A percentile compares a stretch with the other conserved stretches of the same genome.
Evolutionary conservation across 2,888 invertebrate genomes (phyloP).

Genomic region (Gymnoscelis rufifasciata): DNA sequence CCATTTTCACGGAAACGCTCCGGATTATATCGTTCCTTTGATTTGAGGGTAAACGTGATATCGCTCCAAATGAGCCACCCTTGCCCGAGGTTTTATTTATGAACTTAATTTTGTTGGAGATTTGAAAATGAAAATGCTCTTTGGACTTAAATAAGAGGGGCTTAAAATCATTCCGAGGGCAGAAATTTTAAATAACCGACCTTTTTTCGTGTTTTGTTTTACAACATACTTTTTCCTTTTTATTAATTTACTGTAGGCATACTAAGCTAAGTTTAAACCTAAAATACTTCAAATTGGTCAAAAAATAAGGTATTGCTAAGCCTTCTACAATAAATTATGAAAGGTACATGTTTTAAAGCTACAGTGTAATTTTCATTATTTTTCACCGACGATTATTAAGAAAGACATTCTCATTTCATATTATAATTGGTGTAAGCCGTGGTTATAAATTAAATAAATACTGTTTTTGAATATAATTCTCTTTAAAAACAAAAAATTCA

Average conservation of each 20-base stretch:
- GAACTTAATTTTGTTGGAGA: constrained; percentile 27
- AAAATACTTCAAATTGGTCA: no score
- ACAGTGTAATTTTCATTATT: no score
- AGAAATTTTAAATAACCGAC: constrained; percentile 5
- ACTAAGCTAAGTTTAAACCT: background rate
- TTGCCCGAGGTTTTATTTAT: constrained; percentile 38
- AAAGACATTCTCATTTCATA: no score
- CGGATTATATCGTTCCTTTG: constrained; percentile 69
- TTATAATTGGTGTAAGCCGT: no score
- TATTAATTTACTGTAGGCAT: background rate
- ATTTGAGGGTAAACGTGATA: constrained; percentile 70
- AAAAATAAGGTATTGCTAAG: no score
- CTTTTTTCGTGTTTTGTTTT: constrained; percentile 2
- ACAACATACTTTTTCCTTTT: background rate
- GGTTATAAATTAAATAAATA: no score
- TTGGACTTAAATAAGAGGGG: constrained; percentile 9
- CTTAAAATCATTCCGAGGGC: constrained; percentile 5
- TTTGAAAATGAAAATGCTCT: constrained; percentile 21
- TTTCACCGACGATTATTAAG: no score
- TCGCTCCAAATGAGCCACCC: constrained; percentile 55
- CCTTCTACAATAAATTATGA: no score
- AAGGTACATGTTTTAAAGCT: no score
- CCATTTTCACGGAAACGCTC: constrained; percentile 52
- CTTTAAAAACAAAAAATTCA: no score
- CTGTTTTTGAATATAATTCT: no score